phyloP scores from a whole-genome alignment of 1,140 invertebrate species.

The Drosophila simulans region DNA sequence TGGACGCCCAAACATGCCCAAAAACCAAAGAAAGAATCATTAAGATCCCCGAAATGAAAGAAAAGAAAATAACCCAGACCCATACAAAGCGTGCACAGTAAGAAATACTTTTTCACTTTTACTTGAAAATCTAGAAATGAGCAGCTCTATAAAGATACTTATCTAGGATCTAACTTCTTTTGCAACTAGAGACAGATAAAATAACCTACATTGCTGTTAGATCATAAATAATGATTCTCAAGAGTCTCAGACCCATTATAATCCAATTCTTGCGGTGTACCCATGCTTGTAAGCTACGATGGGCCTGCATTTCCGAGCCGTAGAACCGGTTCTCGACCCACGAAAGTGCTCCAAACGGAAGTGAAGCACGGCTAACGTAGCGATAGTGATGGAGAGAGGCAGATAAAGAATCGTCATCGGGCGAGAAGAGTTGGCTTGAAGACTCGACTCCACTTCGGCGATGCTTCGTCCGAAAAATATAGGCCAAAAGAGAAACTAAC shows the following conservation, averaged over 20 bases:
- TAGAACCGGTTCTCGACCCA: slow-evolving; percentile 68
- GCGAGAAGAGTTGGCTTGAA: slow-evolving; percentile 40
- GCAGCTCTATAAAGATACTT: not conserved
- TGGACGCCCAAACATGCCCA: slow-evolving; percentile 33
- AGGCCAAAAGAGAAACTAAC: slow-evolving; percentile 84
- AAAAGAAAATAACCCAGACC: slow-evolving; percentile 20
- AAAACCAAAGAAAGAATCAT: slow-evolving; percentile 28
- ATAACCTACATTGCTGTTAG: not conserved
- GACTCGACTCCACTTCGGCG: slow-evolving; percentile 21
- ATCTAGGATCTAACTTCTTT: too few relatives aligned
- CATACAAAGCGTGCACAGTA: slow-evolving; percentile 17
- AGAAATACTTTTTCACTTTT: not conserved
- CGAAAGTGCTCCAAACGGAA: slow-evolving; percentile 73
- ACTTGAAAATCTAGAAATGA: not conserved
- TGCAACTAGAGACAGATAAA: not conserved
- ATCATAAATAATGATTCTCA: not conserved
- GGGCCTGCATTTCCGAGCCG: slow-evolving; percentile 49
- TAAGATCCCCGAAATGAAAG: slow-evolving; percentile 19
- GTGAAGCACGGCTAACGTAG: slow-evolving; percentile 27
- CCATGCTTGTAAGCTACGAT: not conserved
- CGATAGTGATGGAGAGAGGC: slow-evolving; percentile 23
- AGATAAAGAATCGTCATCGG: slow-evolving; percentile 61
- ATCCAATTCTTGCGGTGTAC: not conserved
- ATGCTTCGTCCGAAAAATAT: slow-evolving; percentile 59
- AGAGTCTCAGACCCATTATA: not conserved